Percentiles rank a stretch among this genome's conserved stretches.
Conservation (phyloP, 2,797 vertebrate species). For the Emydoidea blandingii region DNA sequence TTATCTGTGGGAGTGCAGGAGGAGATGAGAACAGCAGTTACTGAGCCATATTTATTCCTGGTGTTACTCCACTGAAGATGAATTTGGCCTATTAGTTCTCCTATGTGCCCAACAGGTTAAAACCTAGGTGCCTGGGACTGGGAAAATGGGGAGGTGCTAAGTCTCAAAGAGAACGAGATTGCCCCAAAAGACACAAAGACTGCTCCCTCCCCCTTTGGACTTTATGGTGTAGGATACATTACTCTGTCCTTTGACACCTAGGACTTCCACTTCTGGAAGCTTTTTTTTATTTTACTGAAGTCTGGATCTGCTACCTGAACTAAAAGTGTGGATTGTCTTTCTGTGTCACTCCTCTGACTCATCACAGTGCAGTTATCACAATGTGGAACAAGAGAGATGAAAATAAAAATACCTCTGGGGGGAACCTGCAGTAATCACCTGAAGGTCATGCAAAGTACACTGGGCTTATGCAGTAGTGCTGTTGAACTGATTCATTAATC, state of each 20-base stretch:
- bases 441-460: slow-evolving; percentile 39
- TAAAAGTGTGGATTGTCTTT: slow-evolving; percentile 21
- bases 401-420: slow-evolving; percentile 10
- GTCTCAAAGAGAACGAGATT: not conserved
- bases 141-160: not conserved
- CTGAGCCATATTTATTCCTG: not conserved
- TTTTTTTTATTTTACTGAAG: not conserved
- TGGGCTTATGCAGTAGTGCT: slow-evolving; percentile 10
- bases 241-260: slow-evolving; percentile 29
- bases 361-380: not conserved
- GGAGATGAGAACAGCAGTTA: slow-evolving; percentile 16
- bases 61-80: not conserved
- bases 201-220: slow-evolving; percentile 33
- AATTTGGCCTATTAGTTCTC: not conserved
- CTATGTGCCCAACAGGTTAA: not conserved
- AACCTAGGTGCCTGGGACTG: not conserved
- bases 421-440: slow-evolving; percentile 3
- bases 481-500: slow-evolving; percentile 50
- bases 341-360: not conserved
- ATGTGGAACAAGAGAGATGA: slow-evolving; percentile 27
- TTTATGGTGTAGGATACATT: slow-evolving; percentile 25
- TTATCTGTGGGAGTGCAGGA: not conserved
- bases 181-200: not conserved
- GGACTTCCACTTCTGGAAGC: slow-evolving; percentile 22
- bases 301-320: slow-evolving; percentile 21